Percentiles rank a stretch among this genome's conserved stretches.
Evolutionary conservation across 2,888 invertebrate genomes (phyloP).

Genomic region (Subacronicta megacephala): DNA sequence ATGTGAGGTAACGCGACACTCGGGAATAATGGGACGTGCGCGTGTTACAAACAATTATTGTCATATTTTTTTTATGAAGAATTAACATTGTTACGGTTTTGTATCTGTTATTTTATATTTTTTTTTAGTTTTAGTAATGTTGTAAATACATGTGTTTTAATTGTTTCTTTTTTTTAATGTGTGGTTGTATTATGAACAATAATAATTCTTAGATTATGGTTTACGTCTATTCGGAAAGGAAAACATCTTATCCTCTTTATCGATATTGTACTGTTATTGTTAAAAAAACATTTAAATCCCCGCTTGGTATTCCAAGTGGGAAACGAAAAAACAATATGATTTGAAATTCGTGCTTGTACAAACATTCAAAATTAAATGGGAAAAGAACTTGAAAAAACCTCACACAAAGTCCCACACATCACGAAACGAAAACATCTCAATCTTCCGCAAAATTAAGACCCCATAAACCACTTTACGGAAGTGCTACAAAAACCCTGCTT

Average conservation of each 20-base stretch:
- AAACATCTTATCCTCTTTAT: too few species aligned
- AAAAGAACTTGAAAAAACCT: conserved; percentile 21
- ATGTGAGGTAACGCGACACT: conserved; percentile 38
- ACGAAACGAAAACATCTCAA: conserved; percentile 43
- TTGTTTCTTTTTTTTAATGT: too few species aligned
- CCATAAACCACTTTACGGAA: conserved; percentile 53
- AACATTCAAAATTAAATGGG: conserved; percentile 1
- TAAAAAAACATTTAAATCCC: neutral
- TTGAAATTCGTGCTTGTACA: neutral
- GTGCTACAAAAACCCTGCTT: conserved; percentile 48
- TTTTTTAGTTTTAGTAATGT: neutral
- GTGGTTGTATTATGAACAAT: too few species aligned
- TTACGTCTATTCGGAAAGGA: too few species aligned
- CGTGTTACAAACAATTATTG: conserved; percentile 37
- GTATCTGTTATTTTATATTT: neutral
- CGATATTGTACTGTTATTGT: too few species aligned
- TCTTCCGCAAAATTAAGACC: conserved; percentile 51
- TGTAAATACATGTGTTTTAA: too few species aligned
- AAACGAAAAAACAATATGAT: conserved; percentile 14
- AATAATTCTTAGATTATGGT: too few species aligned
- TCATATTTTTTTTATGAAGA: conserved; percentile 33
- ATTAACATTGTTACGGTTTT: conserved; percentile 5
- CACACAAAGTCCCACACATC: conserved; percentile 28
- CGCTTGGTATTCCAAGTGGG: neutral
- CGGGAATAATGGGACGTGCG: conserved; percentile 34